phyloP scores from a whole-genome alignment of 2,888 invertebrate genomes.

The Nipponacmea schrenckii region DNA sequence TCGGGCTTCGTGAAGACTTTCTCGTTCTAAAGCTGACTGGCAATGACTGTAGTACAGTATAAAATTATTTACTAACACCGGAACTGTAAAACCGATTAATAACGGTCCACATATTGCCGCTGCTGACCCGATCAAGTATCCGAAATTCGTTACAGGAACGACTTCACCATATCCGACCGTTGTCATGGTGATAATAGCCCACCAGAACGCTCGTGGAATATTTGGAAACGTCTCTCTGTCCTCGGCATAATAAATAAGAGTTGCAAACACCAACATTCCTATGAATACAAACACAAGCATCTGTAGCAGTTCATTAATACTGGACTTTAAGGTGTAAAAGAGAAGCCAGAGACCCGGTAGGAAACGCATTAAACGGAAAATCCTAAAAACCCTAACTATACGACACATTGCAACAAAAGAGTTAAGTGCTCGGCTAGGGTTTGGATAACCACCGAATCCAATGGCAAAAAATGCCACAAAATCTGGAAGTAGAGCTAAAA shows the following conservation, averaged over 20 bases:
- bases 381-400: slow-evolving; percentile 38
- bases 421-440: neutral
- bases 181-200: slow-evolving; percentile 52
- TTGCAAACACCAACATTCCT: slow-evolving; percentile 46
- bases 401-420: slow-evolving; percentile 28
- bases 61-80: slow-evolving; percentile 49
- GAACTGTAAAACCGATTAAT: slow-evolving; percentile 43
- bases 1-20: slow-evolving; percentile 1
- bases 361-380: slow-evolving; percentile 44
- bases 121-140: slow-evolving; percentile 39
- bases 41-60: slow-evolving; percentile 42
- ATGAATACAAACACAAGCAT: slow-evolving; percentile 45
- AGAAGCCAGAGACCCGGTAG: slow-evolving; percentile 48
- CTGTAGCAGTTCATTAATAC: slow-evolving; percentile 44
- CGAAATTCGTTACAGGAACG: slow-evolving; percentile 33
- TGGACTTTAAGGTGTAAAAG: slow-evolving; percentile 48
- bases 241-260: slow-evolving; percentile 50
- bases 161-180: slow-evolving; percentile 52
- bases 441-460: neutral
- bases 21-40: slow-evolving; percentile 25
- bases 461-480: slow-evolving; percentile 19
- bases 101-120: slow-evolving; percentile 39
- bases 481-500: slow-evolving; percentile 40
- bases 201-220: slow-evolving; percentile 48
- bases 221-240: slow-evolving; percentile 31